Percentiles rank a stretch among this genome's conserved stretches.
Evolutionary conservation across 2,888 invertebrate species (phyloP).

Genomic region (Caenorhabditis macrosperma): DNA sequence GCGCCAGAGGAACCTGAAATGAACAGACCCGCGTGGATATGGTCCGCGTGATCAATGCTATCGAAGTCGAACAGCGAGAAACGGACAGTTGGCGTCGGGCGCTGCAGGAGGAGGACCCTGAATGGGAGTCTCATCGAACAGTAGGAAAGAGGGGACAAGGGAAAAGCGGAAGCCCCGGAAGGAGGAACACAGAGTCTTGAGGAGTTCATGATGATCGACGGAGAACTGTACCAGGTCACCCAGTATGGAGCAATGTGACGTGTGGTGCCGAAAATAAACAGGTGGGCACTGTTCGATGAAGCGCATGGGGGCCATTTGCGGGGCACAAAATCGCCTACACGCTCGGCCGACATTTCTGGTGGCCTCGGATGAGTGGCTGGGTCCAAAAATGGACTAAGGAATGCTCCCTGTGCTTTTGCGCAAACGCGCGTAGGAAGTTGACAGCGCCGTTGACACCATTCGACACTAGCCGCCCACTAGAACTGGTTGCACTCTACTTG

Average conservation of each 20-base stretch:
- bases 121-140: neutral
- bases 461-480: constrained; percentile 22
- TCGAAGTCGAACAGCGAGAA: too few relatives aligned
- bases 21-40: too few relatives aligned
- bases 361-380: constrained; percentile 45
- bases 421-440: constrained; percentile 10
- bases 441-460: constrained; percentile 40
- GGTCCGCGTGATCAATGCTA: neutral
- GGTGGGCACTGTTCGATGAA: constrained; percentile 27
- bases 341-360: constrained; percentile 27
- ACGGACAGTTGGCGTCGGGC: too few relatives aligned
- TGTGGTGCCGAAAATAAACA: constrained; percentile 35
- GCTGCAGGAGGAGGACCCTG: too few relatives aligned
- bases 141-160: neutral
- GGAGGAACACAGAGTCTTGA: too few relatives aligned
- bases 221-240: neutral
- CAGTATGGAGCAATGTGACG: neutral
- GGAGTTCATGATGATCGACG: neutral
- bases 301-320: constrained; percentile 24
- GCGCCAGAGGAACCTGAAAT: neutral
- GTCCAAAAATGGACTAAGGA: constrained; percentile 31
- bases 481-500: constrained; percentile 50
- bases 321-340: neutral
- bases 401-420: constrained; percentile 33
- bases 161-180: neutral